These are phyloP conservation scores for Centropus unirufus DNA, from an alignment of 2,113 vertebrate genomes.

Conservation along the genomic window DNA sequence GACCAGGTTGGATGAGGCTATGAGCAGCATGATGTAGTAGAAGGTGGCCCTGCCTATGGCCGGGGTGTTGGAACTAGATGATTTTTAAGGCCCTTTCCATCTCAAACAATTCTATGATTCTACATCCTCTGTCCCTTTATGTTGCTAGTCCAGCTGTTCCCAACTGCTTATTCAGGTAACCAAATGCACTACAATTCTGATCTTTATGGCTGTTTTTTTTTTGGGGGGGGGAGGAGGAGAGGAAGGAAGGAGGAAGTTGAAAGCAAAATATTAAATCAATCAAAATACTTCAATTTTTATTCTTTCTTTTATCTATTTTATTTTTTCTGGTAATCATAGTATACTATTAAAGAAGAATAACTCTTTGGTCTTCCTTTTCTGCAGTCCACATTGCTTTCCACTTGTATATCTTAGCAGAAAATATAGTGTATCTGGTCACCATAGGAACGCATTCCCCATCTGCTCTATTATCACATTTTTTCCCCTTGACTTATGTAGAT, in stretches of 20 bases:
- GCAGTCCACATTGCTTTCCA: not conserved
- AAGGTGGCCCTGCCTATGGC: too few species aligned
- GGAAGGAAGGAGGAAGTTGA: not conserved
- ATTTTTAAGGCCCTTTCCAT: too few species aligned
- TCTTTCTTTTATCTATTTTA: not conserved
- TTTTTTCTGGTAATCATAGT: not conserved
- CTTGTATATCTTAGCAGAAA: slow-evolving; percentile 64
- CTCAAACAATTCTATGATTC: too few species aligned
- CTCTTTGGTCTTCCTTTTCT: not conserved
- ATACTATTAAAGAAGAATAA: not conserved
- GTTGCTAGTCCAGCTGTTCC: not conserved
- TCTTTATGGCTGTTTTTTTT: not conserved
- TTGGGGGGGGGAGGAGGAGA: too few species aligned
- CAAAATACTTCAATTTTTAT: not conserved
- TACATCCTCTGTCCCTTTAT: not conserved
- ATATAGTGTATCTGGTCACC: slow-evolving; percentile 60
- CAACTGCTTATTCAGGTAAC: not conserved
- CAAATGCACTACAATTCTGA: not conserved
- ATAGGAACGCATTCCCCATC: slow-evolving; percentile 66
- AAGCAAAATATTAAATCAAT: not conserved
- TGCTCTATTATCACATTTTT: slow-evolving; percentile 67
- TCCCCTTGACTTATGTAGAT: slow-evolving; percentile 63
- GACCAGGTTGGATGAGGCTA: too few species aligned
- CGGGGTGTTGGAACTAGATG: too few species aligned
- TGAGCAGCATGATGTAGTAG: too few species aligned